phyloP scores from a whole-genome alignment of 2,113 vertebrate genomes.

The Solea senegalensis region DNA sequence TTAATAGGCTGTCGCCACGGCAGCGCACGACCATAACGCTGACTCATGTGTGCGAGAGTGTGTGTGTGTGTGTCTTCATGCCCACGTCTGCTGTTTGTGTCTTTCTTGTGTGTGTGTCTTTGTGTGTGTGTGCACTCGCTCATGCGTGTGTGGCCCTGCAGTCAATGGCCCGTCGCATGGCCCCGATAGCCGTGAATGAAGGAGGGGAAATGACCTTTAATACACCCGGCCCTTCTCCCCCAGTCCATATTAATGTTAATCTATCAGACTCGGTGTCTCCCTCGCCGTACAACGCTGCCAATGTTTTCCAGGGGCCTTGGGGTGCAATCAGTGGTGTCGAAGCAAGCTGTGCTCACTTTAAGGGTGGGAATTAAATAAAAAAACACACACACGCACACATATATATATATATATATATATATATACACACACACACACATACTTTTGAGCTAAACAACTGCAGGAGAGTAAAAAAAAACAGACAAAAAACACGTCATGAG shows the following conservation, averaged over 20 bases:
- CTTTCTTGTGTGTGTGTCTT: constrained; percentile 1
- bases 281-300: constrained; percentile 64
- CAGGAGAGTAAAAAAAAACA: not conserved
- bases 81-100: constrained; percentile 11
- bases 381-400: not conserved
- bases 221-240: constrained; percentile 65
- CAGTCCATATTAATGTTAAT: constrained; percentile 77
- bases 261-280: constrained; percentile 75
- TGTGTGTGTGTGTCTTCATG: constrained; percentile 23
- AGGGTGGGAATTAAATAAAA: constrained; percentile 38
- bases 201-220: constrained; percentile 66
- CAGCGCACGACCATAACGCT: constrained; percentile 57
- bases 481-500: not conserved
- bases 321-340: constrained; percentile 70
- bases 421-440: constrained; percentile 9
- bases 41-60: constrained; percentile 25
- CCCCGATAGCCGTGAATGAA: constrained; percentile 64
- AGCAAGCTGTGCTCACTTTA: constrained; percentile 40
- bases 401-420: not conserved
- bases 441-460: constrained; percentile 6
- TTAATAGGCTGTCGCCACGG: constrained; percentile 74
- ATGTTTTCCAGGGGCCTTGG: constrained; percentile 67
- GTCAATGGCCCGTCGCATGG: constrained; percentile 71
- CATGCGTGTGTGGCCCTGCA: constrained; percentile 70
- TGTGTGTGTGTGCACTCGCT: constrained; percentile 34